A percentile compares a stretch with the other conserved stretches of the same genome.
phyloP scores from a whole-genome alignment of 2,113 vertebrate genomes.

The Camelus bactrianus region DNA sequence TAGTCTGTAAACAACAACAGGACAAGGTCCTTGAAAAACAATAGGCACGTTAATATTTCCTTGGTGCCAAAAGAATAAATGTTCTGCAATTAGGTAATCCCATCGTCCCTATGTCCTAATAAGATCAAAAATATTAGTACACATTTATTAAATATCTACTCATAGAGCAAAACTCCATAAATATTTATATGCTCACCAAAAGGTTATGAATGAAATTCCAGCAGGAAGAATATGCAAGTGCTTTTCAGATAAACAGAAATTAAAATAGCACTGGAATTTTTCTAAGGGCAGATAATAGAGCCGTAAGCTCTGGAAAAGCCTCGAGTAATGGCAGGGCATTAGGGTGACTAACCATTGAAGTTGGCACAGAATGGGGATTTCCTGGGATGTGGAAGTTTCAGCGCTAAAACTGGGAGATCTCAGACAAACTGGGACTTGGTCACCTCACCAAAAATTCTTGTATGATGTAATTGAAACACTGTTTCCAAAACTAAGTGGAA shows the following conservation, averaged over 20 bases:
- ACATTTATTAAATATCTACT: not conserved
- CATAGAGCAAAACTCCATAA: conserved; percentile 32
- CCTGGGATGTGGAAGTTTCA: not conserved
- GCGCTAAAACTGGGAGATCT: not conserved
- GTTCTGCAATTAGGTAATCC: not conserved
- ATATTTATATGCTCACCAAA: not conserved
- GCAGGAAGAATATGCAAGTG: conserved; percentile 38
- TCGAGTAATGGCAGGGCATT: not conserved
- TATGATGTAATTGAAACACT: not conserved
- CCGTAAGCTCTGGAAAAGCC: conserved; percentile 13
- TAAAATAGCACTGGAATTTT: conserved; percentile 51
- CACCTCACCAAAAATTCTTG: not conserved
- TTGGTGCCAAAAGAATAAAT: not conserved
- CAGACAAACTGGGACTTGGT: not conserved
- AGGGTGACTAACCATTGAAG: not conserved
- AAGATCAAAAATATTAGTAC: not conserved
- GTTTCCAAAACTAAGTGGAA: conserved; percentile 12
- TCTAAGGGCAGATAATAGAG: conserved; percentile 18
- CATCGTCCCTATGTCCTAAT: not conserved
- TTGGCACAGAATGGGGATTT: not conserved
- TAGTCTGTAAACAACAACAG: conserved; percentile 69
- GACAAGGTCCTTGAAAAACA: conserved; percentile 21
- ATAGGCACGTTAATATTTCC: conserved; percentile 20
- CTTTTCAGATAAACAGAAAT: conserved; percentile 19
- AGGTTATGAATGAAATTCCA: conserved; percentile 37